Evolutionary conservation across 2,113 vertebrate genomes (phyloP).

Genomic region (Megalops atlanticus): DNA sequence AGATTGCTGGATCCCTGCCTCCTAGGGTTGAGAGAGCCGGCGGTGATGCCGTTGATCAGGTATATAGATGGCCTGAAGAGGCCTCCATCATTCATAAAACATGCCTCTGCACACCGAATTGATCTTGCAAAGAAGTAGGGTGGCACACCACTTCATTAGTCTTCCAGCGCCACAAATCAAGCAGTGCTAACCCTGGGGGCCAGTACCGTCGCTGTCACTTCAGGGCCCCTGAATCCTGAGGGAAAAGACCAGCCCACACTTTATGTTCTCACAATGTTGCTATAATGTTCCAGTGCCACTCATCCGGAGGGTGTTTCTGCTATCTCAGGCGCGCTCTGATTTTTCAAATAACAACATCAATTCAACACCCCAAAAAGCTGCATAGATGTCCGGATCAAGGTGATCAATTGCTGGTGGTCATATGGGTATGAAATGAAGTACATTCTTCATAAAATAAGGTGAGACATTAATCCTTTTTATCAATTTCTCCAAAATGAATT

Average conservation of each 20-base stretch:
- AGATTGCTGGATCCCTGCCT: constrained; percentile 73
- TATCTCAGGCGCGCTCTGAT: too few relatives aligned
- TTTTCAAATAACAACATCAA: too few relatives aligned
- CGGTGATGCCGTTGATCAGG: constrained; percentile 65
- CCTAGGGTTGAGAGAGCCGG: constrained; percentile 53
- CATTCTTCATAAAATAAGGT: constrained; percentile 78
- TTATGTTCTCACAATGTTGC: background rate
- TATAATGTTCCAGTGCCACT: background rate
- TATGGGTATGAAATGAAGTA: constrained; percentile 73
- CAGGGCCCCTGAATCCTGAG: constrained; percentile 1
- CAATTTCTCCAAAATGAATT: constrained; percentile 69
- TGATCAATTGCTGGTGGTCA: constrained; percentile 75
- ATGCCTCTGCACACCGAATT: constrained; percentile 70
- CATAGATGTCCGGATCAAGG: constrained; percentile 71
- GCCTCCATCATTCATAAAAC: constrained; percentile 83
- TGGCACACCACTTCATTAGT: constrained; percentile 82
- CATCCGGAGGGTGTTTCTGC: too few relatives aligned
- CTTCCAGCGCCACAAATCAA: constrained; percentile 75
- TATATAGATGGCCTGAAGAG: constrained; percentile 80
- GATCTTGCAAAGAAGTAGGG: constrained; percentile 80
- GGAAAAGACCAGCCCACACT: background rate
- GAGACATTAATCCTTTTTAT: constrained; percentile 81
- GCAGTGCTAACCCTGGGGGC: constrained; percentile 55
- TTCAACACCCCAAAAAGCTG: too few relatives aligned
- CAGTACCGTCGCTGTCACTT: constrained; percentile 25